phyloP scores from a whole-genome alignment of 2,797 vertebrate genomes.

The Rachycentron canadum region DNA sequence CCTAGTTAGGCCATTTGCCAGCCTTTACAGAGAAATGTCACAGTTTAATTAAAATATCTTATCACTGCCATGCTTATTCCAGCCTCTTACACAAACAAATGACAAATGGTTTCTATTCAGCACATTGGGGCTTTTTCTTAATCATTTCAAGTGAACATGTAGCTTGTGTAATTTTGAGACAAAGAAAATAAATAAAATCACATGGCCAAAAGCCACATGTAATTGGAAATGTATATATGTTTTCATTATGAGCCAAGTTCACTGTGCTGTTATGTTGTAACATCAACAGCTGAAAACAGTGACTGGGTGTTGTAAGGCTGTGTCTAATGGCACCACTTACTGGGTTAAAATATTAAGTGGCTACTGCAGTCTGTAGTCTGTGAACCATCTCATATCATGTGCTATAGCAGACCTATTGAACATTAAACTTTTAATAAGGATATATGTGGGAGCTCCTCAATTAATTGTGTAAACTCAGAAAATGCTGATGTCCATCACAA shows the following conservation, averaged over 20 bases:
- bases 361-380: slow-evolving; percentile 10
- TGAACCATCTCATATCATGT: background rate
- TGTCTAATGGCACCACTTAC: slow-evolving; percentile 28
- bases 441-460: background rate
- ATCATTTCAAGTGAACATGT: background rate
- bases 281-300: slow-evolving; percentile 14
- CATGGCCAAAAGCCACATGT: background rate
- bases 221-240: background rate
- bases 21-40: background rate
- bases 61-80: background rate
- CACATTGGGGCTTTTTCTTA: background rate
- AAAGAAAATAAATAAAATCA: slow-evolving; percentile 1
- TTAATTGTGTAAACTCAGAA: background rate
- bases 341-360: slow-evolving; percentile 21
- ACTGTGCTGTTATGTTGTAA: slow-evolving; percentile 25
- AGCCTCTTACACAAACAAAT: background rate
- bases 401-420: background rate
- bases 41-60: background rate
- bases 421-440: background rate
- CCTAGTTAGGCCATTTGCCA: background rate
- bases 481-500: background rate
- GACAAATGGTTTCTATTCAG: background rate
- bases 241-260: slow-evolving; percentile 16
- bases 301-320: slow-evolving; percentile 41
- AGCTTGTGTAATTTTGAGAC: background rate